Percentiles rank a stretch among this genome's conserved stretches.
phyloP scores from a whole-genome alignment of 1,140 invertebrate species.

The Nasonia longicornis region DNA sequence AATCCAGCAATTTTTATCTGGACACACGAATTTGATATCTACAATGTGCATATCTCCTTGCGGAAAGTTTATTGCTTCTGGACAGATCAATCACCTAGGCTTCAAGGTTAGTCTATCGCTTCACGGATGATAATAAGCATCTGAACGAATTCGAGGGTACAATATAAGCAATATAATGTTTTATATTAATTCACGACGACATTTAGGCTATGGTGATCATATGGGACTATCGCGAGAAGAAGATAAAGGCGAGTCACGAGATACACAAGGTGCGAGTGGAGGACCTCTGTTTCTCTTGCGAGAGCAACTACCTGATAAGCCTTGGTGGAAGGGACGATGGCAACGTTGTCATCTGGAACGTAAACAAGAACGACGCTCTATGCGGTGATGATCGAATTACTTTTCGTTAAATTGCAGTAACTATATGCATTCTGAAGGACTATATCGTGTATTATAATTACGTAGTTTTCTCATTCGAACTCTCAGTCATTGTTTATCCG shows the following conservation, averaged over 20 bases:
- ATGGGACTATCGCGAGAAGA: conserved; percentile 83
- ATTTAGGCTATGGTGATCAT: conserved; percentile 82
- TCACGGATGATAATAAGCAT: neutral
- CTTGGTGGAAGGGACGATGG: conserved; percentile 91
- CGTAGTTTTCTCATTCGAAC: no score
- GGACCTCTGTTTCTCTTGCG: conserved; percentile 82
- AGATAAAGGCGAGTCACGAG: conserved; percentile 76
- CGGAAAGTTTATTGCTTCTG: conserved; percentile 87
- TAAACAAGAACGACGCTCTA: conserved; percentile 73
- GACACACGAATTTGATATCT: conserved; percentile 87
- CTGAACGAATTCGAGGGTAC: no score
- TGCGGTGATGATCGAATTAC: conserved; percentile 68
- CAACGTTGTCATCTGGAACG: conserved; percentile 82
- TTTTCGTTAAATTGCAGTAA: neutral
- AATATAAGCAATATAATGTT: no score
- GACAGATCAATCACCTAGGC: conserved; percentile 90
- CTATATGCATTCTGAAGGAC: no score
- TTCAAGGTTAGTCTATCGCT: conserved; percentile 76
- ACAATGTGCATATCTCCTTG: conserved; percentile 82
- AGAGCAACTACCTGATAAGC: conserved; percentile 85
- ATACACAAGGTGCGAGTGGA: conserved; percentile 89
- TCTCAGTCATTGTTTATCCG: no score
- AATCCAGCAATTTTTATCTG: conserved; percentile 82
- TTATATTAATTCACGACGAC: neutral
- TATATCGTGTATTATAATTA: no score